Base-by-base conservation (phyloP, 2,797 vertebrate species). In the Rhyacichthys aspro region DNA sequence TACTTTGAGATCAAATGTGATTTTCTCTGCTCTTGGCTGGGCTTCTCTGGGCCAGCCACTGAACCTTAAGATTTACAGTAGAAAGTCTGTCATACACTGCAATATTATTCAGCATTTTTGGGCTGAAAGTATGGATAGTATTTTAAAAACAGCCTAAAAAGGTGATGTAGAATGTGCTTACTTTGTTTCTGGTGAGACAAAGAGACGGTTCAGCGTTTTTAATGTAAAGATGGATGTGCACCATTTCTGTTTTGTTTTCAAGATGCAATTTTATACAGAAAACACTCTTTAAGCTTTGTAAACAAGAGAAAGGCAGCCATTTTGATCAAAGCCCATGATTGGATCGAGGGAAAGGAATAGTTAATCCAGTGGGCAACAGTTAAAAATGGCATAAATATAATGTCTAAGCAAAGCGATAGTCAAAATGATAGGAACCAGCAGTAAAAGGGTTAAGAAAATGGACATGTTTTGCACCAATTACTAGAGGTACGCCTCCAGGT, bases 1-100 rank as follows among this genome's bases (percentile, higher is more conserved):
- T 23, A 42, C 39, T 55, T 23, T 32, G 19, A 55, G 53, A 55
- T 42, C 38, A 42, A 28, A 32, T 32, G 36, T 14, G 50, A 54
- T 54, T 41, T 36, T 55, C 39, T 33, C n/a, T 42, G 39, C 39
- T 33, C 44, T 23, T 19, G 44, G 44, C 11, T 10, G 5, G 9
- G 5, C 19, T 12, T 15, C n/a, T 52, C 34, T 3, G 11, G 16
- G 10, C 34, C 23, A 46, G 44, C 12, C 53, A 33, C 41, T 32
- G 17, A 32, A 55, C 38, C 53, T 55, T 23, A 8, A 43, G 53
- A 43, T 16, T 55, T 33, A 43, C 39, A 43, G 41, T 12, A 43
- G 34, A 55, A 43, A 32, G 28, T 17, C 15, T 17, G 38, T 9
- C 11, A 32, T 17, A 4, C n/a, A 12, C 49, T 18, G n/a, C 9